Conservation (phyloP, 1,140 invertebrate genomes). For the Zaprionus taronus region DNA sequence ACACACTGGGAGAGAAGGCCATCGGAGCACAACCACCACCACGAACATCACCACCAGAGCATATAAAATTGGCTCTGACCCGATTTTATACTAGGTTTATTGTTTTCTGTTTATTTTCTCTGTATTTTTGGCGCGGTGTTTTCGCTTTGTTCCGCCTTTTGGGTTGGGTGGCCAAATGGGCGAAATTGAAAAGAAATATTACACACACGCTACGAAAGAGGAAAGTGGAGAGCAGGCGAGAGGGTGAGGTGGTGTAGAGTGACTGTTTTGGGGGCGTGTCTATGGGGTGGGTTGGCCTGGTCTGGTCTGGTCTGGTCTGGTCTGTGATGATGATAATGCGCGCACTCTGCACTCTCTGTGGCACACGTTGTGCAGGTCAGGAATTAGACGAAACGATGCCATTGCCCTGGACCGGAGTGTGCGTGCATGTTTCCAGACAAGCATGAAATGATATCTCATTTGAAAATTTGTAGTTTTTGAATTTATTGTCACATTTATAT, state of each 20-base stretch:
- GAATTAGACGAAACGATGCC: neutral
- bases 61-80: constrained; percentile 74
- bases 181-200: constrained; percentile 16
- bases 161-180: constrained; percentile 11
- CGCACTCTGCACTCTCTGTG: constrained; percentile 1
- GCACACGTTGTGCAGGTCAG: constrained; percentile 35
- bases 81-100: constrained; percentile 71
- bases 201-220: constrained; percentile 10
- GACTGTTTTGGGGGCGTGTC: constrained; percentile 31
- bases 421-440: neutral
- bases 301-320: neutral
- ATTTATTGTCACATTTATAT: constrained; percentile 7
- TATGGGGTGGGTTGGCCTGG: neutral
- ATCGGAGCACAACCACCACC: constrained; percentile 37
- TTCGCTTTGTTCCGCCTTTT: constrained; percentile 6
- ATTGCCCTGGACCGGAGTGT: constrained; percentile 6
- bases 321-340: neutral
- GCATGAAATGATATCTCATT: constrained; percentile 4
- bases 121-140: constrained; percentile 25
- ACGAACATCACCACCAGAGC: constrained; percentile 21
- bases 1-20: constrained; percentile 42
- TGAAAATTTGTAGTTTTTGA: constrained; percentile 1
- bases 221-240: neutral
- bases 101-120: constrained; percentile 38
- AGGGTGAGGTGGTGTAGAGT: neutral